Conservation (phyloP, 2,888 invertebrate species). For the Apoderus coryli region DNA sequence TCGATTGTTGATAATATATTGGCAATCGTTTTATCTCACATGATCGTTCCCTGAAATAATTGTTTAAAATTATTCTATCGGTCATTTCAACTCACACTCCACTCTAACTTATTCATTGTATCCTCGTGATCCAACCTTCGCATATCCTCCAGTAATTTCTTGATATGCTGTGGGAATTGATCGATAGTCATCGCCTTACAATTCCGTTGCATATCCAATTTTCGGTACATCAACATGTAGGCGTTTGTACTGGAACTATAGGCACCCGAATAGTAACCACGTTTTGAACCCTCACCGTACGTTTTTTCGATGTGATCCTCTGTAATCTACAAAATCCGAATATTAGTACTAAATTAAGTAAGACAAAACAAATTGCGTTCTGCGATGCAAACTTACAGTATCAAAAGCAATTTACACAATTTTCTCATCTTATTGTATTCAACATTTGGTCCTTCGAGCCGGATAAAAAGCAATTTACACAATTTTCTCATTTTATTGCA, state of each 20-base stretch:
- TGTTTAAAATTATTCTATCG: no score
- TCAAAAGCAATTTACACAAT: no score
- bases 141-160: constrained; percentile 46
- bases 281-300: constrained; percentile 57
- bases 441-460: no score
- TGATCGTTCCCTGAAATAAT: no score
- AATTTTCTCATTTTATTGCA: no score
- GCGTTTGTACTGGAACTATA: constrained; percentile 76
- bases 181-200: constrained; percentile 45
- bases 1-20: no score
- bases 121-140: constrained; percentile 51
- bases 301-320: constrained; percentile 69
- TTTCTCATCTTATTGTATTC: no score
- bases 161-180: constrained; percentile 64
- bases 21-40: no score
- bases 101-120: constrained; percentile 40
- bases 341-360: background rate
- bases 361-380: constrained; percentile 1
- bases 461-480: no score
- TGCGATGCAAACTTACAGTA: no score
- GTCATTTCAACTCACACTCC: no score
- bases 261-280: constrained; percentile 55
- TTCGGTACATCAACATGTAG: constrained; percentile 83
- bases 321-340: constrained; percentile 43
- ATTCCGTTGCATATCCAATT: constrained; percentile 50